Base-by-base conservation (phyloP, 2,797 vertebrate genomes). In the Argentina silus region DNA sequence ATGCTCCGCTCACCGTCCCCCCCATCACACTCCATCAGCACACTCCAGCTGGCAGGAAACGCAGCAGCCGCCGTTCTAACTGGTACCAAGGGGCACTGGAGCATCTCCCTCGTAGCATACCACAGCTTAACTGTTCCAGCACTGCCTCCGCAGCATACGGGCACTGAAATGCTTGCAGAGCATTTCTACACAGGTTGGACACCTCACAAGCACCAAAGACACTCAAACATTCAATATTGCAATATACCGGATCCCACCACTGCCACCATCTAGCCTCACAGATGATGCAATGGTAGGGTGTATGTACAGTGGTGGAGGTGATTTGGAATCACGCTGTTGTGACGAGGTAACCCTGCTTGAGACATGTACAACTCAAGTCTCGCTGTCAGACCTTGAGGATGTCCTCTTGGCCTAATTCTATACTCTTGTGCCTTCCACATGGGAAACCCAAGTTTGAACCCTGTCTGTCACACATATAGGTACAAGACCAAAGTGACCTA, bases 1-100 rank as follows among this genome's bases (percentile, higher is more conserved):
- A 88, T 83, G 83, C 85, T 83, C 82, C 61, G 69, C 81, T 82
- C 82, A 77, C 80, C 75, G 65, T 65, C 59, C 53, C 51, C 42
- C 84, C 83, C 83, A 87, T 89, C 88, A 90, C 86, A 87, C 90
- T 91, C 88, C 88, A 91, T 92, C 91, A 91, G 85, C 78, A 73
- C 62, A 75, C 85, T 86, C 84, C 91, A 93, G 91, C 90, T 93
- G 91, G 90, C 85, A 90, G 77, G 72, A 84, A 81, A 78, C 69
- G 81, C 81, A 81, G 77, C 85, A 85, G 86, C 86, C 89, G 84
- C 79, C 77, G 78, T 82, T 66, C 78, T 91, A 87, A 88, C 85
- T 89, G 88, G 82, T 88, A 90, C 85, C 85, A 82, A 84, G 82
- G 84, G 90, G 87, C 65, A 53, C 71, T 70, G 69, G 69, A 61